Evolutionary conservation across 2,888 invertebrate species (phyloP), one percentile per base, ranked within the genome.

Genomic region (Zootermopsis nevadensis): DNA sequence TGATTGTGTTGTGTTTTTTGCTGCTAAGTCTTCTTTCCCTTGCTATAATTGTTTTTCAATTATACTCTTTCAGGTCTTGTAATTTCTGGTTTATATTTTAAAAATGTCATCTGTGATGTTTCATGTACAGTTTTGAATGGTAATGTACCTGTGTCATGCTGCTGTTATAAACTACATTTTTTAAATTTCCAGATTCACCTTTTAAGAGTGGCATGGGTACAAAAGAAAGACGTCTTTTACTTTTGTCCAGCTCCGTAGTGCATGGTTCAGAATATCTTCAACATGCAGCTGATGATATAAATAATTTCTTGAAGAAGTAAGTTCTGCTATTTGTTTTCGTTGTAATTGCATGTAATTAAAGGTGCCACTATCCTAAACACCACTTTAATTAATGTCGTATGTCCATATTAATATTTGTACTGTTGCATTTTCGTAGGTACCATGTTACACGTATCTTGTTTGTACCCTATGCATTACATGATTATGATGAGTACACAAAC

Each of bases 221-320:
- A 38, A 4, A 38, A 38, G 6, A 38, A 38, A 38, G 38, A 10
- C 38, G 38, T 38, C 89, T 94, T 55, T 88, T 95, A 79, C 88
- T 95, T 83, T 89, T 95, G 30, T 95, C 95, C 6, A 94, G 94
- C 24, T 95, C 95, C 0, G 92, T 92, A 86, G 91, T 95, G 72
- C 91, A 94, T 89, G 95, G 94, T 31, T 92, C 91, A 88, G 91
- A 91, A 30, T 91, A 92, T 88, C 89, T 95, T 86, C 93, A 94
- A 88, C 94, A 94, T 88, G 93, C 94, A 48, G 92, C 92, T 87
- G 89, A 91, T 85, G 93, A 94, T 87, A 93, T 95, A 84, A 91
- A 91, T 79, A 89, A 90, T 69, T 91, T 95, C 83, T 90, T 95
- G 69, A 88, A 90, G 85, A 92, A 90, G 94, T 94, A 90, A 90